Conservation (phyloP, 2,113 vertebrate species). For the Halichoerus grypus region DNA sequence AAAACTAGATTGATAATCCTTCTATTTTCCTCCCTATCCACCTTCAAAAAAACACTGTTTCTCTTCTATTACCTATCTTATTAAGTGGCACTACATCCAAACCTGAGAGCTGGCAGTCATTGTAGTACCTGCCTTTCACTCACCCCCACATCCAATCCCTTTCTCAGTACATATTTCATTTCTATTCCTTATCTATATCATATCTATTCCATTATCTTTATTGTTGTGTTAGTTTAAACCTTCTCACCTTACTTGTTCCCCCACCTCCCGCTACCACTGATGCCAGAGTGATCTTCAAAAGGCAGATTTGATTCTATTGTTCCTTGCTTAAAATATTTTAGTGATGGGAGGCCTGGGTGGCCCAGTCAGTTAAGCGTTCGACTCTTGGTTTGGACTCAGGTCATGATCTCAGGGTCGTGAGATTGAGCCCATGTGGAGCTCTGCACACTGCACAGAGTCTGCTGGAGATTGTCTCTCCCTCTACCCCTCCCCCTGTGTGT, state of each 20-base stretch:
- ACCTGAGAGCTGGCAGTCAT: not conserved
- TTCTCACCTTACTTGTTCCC: not conserved
- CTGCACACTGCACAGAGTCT: no score
- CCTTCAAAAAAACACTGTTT: not conserved
- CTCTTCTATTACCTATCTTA: not conserved
- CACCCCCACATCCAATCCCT: not conserved
- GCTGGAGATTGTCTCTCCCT: no score
- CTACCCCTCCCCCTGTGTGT: no score
- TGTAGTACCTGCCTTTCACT: not conserved
- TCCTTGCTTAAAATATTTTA: slow-evolving; percentile 3
- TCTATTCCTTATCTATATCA: not conserved
- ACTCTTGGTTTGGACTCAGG: no score
- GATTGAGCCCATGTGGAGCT: no score
- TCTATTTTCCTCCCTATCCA: not conserved
- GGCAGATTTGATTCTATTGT: not conserved
- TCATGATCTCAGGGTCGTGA: no score
- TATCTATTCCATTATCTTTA: not conserved
- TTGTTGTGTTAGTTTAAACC: not conserved
- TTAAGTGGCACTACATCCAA: not conserved
- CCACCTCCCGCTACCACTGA: not conserved
- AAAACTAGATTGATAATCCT: not conserved
- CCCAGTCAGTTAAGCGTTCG: no score
- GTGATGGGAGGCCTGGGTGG: not conserved
- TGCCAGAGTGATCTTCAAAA: slow-evolving; percentile 2
- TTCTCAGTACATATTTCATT: slow-evolving; percentile 6